These are phyloP conservation scores for Lepidochrysops patricia DNA, from an alignment of 2,888 invertebrate species.

Conservation along the genomic window DNA sequence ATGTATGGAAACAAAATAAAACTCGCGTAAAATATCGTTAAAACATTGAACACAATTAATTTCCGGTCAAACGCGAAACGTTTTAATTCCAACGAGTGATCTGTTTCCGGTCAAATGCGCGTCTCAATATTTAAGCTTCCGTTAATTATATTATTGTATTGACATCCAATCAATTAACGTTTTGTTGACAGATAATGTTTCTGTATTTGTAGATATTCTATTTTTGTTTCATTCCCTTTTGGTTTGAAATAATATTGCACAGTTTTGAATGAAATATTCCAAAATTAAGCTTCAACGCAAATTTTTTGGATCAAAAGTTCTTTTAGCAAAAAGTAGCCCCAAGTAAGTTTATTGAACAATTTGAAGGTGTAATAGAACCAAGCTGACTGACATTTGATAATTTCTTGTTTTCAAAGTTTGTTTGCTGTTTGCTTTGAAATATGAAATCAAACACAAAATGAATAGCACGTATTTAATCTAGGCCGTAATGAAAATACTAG, in stretches of 20 bases:
- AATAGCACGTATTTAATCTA: slow-evolving; percentile 7
- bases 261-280: no score
- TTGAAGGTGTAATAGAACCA: no score
- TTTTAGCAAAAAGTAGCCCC: no score
- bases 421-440: background rate
- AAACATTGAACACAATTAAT: slow-evolving; percentile 36
- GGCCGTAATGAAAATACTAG: background rate
- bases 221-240: no score
- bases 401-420: background rate
- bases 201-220: background rate
- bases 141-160: slow-evolving; percentile 6
- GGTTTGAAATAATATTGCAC: no score
- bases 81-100: slow-evolving; percentile 34
- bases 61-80: slow-evolving; percentile 35
- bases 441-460: background rate
- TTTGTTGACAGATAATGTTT: slow-evolving; percentile 1
- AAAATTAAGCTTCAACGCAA: no score
- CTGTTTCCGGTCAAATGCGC: slow-evolving; percentile 16
- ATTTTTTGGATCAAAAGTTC: no score
- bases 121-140: slow-evolving; percentile 9
- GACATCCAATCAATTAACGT: slow-evolving; percentile 3
- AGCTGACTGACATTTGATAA: no score
- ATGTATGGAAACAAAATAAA: slow-evolving; percentile 18
- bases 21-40: slow-evolving; percentile 39
- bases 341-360: no score